Evolutionary conservation across 2,888 invertebrate genomes (phyloP), one percentile per base, ranked within the genome.

Genomic region (Drosophila mimica): DNA sequence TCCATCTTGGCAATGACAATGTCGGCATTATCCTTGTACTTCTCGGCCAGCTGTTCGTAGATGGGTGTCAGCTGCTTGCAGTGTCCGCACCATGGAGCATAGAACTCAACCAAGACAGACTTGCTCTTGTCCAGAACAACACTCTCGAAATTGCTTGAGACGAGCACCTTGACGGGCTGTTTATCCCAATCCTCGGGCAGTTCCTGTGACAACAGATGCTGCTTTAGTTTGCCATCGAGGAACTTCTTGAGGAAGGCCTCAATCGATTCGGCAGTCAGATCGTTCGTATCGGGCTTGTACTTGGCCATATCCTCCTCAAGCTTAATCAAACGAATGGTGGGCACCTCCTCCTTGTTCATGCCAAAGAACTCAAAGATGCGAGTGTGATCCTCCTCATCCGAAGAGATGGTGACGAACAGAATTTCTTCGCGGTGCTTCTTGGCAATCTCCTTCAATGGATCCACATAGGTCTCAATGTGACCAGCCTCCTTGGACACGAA

Each of bases 351-450:
- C 93, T 97, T 97, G 94, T 97, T 97, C 95, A 99, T 96, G 88
- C 99, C 99, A 94, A 99, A 99, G 97, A 99, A 99, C 94, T 99
- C 99, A 93, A 99, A 94, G 93, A 99, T 99, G 92, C 99, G 95
- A 90, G 96, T 96, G 94, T 99, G 99, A 93, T 99, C 99, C 92
- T 98, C 97, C 92, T 98, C 97, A 91, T 97, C 98, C 57, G 97
- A 96, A 93, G 99, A 97, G 93, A 99, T 98, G 89, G 97, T 97
- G 36, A 99, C 99, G 91, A 99, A 98, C 92, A 99, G 95, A 90
- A 99, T 96, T 94, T 96, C 96, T 93, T 97, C 98, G 92, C 97
- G 97, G 96, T 97, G 98, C 85, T 95, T 95, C 94, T 96, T 97
- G 88, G 99, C 99, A 70, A 98, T 95, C 31, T 96, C 95, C 92